Percentiles rank a stretch among this genome's conserved stretches.
Evolutionary conservation across 23 tunicate species (phyloP).

Genomic region (Halocynthia aurantium): DNA sequence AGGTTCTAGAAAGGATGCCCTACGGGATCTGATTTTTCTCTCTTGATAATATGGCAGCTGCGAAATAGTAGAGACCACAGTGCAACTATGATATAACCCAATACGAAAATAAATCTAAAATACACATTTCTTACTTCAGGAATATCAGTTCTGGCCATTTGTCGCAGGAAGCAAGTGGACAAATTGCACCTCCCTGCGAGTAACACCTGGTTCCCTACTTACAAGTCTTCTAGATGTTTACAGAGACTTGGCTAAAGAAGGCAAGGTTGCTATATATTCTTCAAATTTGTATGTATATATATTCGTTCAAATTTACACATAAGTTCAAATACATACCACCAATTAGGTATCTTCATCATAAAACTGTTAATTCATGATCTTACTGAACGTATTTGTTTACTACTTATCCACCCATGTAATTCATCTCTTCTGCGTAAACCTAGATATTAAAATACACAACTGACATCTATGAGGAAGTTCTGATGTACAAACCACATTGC

Average conservation of each 20-base stretch:
- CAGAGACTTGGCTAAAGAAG: constrained; percentile 26
- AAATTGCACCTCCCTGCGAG: constrained; percentile 47
- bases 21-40: too few species aligned
- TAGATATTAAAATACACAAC: constrained; percentile 56
- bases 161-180: constrained; percentile 49
- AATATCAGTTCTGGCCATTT: constrained; percentile 64
- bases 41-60: too few species aligned
- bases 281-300: background rate
- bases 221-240: constrained; percentile 22
- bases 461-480: constrained; percentile 38
- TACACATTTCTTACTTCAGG: constrained; percentile 23
- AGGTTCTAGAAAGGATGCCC: too few species aligned
- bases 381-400: too few species aligned
- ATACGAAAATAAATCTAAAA: too few species aligned
- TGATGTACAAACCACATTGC: constrained; percentile 11
- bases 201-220: constrained; percentile 50
- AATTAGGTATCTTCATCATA: too few species aligned
- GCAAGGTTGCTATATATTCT: constrained; percentile 26
- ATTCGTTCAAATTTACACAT: too few species aligned
- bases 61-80: too few species aligned
- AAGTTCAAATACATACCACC: too few species aligned
- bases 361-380: too few species aligned
- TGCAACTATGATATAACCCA: too few species aligned
- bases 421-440: background rate
- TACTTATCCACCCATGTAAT: too few species aligned